Evolutionary conservation across 2,797 vertebrate species (phyloP).

Genomic region (Danio choprae): DNA sequence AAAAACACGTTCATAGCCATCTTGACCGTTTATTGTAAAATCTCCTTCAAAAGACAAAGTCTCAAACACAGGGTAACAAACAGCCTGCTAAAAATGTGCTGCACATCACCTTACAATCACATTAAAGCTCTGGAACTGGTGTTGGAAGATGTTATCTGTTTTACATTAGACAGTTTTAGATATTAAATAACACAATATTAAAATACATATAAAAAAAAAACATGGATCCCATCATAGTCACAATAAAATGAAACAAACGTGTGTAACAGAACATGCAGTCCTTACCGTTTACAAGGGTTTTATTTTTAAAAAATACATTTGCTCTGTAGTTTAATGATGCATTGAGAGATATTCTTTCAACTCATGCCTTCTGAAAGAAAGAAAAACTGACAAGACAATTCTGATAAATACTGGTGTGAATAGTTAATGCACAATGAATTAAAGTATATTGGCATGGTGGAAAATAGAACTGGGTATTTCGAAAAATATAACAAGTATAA

Average conservation of each 20-base stretch:
- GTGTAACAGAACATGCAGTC: slow-evolving; percentile 30
- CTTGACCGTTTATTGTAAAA: slow-evolving; percentile 17
- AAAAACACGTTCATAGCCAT: slow-evolving; percentile 1
- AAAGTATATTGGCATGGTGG: slow-evolving; percentile 9
- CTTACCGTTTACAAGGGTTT: not conserved
- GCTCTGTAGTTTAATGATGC: not conserved
- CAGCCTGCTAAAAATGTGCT: slow-evolving; percentile 13
- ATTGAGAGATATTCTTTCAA: not conserved
- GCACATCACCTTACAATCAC: slow-evolving; percentile 23
- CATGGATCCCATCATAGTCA: slow-evolving; percentile 14
- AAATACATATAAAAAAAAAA: slow-evolving; percentile 33
- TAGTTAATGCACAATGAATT: slow-evolving; percentile 2
- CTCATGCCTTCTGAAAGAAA: not conserved
- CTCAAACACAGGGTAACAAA: not conserved
- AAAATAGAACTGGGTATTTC: slow-evolving; percentile 1
- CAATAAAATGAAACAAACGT: not conserved
- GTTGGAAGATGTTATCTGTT: slow-evolving; percentile 37
- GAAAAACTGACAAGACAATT: not conserved
- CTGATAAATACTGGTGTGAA: not conserved
- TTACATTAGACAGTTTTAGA: slow-evolving; percentile 25
- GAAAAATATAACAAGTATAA: slow-evolving; percentile 39
- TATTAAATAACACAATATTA: slow-evolving; percentile 41
- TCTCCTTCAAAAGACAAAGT: not conserved
- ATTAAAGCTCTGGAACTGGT: slow-evolving; percentile 44
- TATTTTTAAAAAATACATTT: not conserved